Percentiles rank a stretch among this genome's conserved stretches.
Conservation (phyloP, 2,797 vertebrate species). For the Mormyrops boulengeri region DNA sequence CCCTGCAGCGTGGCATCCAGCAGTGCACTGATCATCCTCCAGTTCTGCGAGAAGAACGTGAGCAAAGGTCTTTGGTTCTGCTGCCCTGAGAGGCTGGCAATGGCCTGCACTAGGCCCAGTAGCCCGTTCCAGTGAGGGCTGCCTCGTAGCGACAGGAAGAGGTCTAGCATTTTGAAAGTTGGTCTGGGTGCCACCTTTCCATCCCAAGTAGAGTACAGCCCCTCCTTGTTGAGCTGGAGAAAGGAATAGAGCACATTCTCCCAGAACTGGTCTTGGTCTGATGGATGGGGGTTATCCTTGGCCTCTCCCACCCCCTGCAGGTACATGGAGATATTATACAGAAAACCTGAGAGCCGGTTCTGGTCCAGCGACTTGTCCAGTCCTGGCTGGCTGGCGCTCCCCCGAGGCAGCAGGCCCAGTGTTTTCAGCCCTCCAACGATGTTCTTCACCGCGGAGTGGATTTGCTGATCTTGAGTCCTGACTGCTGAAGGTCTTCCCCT, state of each 20-base stretch:
- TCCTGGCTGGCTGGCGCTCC: constrained; percentile 43
- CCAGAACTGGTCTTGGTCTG: constrained; percentile 62
- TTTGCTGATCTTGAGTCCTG: constrained; percentile 39
- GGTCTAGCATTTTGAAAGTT: constrained; percentile 69
- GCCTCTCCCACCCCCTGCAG: constrained; percentile 72
- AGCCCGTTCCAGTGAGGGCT: constrained; percentile 76
- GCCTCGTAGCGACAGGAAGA: constrained; percentile 73
- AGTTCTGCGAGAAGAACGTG: constrained; percentile 69
- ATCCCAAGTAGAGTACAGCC: constrained; percentile 50
- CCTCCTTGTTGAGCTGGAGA: constrained; percentile 58
- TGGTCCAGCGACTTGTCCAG: constrained; percentile 55
- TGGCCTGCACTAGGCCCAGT: constrained; percentile 66
- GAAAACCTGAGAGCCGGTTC: constrained; percentile 70
- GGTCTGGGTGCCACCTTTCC: constrained; percentile 61
- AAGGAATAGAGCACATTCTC: constrained; percentile 64
- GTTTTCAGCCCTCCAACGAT: constrained; percentile 60
- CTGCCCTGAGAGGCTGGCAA: constrained; percentile 63
- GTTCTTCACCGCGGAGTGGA: constrained; percentile 51
- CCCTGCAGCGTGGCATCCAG: constrained; percentile 69
- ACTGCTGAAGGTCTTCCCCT: constrained; percentile 34
- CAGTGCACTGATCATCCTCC: constrained; percentile 72
- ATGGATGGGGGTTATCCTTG: constrained; percentile 44
- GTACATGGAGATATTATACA: constrained; percentile 77
- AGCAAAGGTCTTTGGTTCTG: constrained; percentile 61
- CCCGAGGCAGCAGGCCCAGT: constrained; percentile 52